Conservation (phyloP, 1,140 invertebrate species). For the Leptinotarsa texana region DNA sequence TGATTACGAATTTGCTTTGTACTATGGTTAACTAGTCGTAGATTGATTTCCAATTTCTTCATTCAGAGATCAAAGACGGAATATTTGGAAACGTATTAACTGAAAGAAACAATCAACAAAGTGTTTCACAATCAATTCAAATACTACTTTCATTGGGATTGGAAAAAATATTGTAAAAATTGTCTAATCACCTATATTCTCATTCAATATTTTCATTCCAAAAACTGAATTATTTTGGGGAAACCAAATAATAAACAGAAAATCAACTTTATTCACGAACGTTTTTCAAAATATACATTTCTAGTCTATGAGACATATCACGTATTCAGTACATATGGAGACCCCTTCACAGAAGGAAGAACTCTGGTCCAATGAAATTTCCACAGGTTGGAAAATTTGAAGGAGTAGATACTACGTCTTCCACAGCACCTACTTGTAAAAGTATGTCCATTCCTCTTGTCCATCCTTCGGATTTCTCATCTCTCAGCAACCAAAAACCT, state of each 20-base stretch:
- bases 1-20: too few species aligned
- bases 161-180: too few species aligned
- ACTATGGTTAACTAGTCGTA: too few species aligned
- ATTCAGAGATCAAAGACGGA: too few species aligned
- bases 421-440: conserved; percentile 47
- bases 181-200: too few species aligned
- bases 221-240: too few species aligned
- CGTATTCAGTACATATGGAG: neutral
- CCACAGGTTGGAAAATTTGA: conserved; percentile 52
- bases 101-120: too few species aligned
- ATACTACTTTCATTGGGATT: too few species aligned
- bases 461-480: conserved; percentile 61
- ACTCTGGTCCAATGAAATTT: conserved; percentile 52
- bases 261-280: neutral
- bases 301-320: neutral
- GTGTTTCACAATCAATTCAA: too few species aligned
- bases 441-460: conserved; percentile 51
- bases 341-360: conserved; percentile 45
- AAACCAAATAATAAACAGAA: neutral
- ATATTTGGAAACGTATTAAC: too few species aligned
- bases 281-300: neutral
- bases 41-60: too few species aligned
- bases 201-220: too few species aligned
- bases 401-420: conserved; percentile 44
- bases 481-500: conserved; percentile 75